These are phyloP conservation scores for Drosophila villosipedis DNA, from an alignment of 2,888 invertebrate genomes.

Conservation along the genomic window DNA sequence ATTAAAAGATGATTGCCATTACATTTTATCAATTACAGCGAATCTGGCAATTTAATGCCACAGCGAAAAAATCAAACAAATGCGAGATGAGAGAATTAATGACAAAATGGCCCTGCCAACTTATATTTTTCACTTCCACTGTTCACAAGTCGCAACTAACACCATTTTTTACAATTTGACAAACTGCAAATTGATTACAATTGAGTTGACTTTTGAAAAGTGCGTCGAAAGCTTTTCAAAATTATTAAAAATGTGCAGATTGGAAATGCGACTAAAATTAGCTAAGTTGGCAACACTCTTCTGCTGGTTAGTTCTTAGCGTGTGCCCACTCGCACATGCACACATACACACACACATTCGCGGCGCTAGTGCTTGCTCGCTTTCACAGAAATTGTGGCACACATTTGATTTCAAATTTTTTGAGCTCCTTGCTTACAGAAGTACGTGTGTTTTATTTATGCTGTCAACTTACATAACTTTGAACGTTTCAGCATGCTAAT, in stretches of 20 bases:
- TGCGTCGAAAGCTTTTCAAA: not conserved
- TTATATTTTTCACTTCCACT: slow-evolving; percentile 19
- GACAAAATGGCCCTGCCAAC: slow-evolving; percentile 54
- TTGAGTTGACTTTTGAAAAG: not conserved
- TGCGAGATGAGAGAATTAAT: slow-evolving; percentile 46
- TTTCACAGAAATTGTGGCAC: slow-evolving; percentile 36
- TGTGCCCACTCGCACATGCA: slow-evolving; percentile 37
- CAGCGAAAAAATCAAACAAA: slow-evolving; percentile 56
- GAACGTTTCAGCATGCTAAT: slow-evolving; percentile 43
- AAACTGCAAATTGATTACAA: not conserved
- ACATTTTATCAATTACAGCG: slow-evolving; percentile 20
- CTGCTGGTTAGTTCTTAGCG: slow-evolving; percentile 40
- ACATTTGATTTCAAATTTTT: slow-evolving; percentile 36
- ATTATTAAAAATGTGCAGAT: slow-evolving; percentile 30
- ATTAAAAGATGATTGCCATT: slow-evolving; percentile 11
- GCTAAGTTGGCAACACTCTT: slow-evolving; percentile 51
- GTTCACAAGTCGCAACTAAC: not conserved
- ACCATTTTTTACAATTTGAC: not conserved
- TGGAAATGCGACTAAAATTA: slow-evolving; percentile 9
- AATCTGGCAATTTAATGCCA: slow-evolving; percentile 23
- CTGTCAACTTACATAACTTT: slow-evolving; percentile 59
- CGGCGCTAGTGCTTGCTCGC: slow-evolving; percentile 37
- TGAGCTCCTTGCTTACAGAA: slow-evolving; percentile 21
- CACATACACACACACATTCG: not conserved
- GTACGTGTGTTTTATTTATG: slow-evolving; percentile 1